Conservation (phyloP, 2,113 vertebrate genomes). For the Vulpes ferrilata region DNA sequence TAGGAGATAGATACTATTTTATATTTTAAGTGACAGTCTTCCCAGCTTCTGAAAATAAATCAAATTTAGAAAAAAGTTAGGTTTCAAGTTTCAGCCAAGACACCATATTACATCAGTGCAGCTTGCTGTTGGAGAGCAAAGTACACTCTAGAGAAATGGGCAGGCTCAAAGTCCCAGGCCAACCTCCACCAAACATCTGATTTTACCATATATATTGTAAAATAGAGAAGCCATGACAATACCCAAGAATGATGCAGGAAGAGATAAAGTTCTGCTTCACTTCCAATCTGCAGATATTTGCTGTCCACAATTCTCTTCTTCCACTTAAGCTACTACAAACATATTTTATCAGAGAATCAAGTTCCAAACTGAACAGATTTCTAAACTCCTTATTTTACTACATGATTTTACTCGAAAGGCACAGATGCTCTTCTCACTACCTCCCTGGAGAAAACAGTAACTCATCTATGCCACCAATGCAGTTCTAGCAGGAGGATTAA, state of each 20-base stretch:
- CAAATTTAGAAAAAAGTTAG: neutral
- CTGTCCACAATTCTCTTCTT: neutral
- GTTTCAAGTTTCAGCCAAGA: constrained; percentile 15
- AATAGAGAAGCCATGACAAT: neutral
- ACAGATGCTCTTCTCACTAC: constrained; percentile 62
- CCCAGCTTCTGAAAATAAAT: constrained; percentile 33
- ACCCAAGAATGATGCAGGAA: neutral
- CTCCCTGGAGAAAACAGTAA: constrained; percentile 76
- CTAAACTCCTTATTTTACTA: constrained; percentile 62
- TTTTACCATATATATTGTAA: neutral
- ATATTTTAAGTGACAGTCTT: constrained; percentile 42
- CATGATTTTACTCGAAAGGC: constrained; percentile 48
- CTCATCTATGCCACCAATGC: constrained; percentile 61
- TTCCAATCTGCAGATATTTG: constrained; percentile 2
- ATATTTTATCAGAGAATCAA: neutral
- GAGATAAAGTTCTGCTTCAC: neutral
- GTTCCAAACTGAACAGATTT: constrained; percentile 64
- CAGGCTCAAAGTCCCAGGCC: neutral
- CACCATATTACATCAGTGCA: neutral
- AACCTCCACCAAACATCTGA: neutral
- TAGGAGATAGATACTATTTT: neutral
- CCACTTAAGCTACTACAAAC: neutral
- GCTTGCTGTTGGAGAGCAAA: neutral
- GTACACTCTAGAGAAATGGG: too few species aligned
- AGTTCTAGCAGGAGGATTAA: constrained; percentile 73